Evolutionary conservation across 1,140 invertebrate species (phyloP).

Genomic region (Calliopsis andreniformis): DNA sequence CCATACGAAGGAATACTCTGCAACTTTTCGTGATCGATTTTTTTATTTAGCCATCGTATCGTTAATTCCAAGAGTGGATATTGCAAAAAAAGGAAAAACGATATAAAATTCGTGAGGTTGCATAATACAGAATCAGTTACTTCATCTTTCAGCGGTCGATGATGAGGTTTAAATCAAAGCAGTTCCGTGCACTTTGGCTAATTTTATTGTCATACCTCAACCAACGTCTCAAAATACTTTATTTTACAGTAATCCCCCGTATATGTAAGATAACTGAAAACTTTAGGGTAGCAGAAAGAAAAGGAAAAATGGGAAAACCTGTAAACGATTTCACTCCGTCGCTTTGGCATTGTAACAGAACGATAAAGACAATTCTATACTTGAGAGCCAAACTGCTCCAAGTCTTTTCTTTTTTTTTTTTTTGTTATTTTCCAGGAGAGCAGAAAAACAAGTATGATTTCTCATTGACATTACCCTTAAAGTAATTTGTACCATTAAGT

Average conservation of each 20-base stretch:
- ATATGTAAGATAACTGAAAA: neutral
- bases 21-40: slow-evolving; percentile 11
- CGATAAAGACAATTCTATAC: no score
- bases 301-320: slow-evolving; percentile 20
- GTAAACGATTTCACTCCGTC: slow-evolving; percentile 22
- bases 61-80: slow-evolving; percentile 39
- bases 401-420: no score
- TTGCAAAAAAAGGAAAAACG: slow-evolving; percentile 65
- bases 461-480: no score
- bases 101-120: slow-evolving; percentile 48
- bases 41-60: slow-evolving; percentile 22
- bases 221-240: slow-evolving; percentile 46
- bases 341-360: slow-evolving; percentile 26
- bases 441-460: no score
- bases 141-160: slow-evolving; percentile 24
- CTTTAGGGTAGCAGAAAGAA: slow-evolving; percentile 5
- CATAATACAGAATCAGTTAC: slow-evolving; percentile 44
- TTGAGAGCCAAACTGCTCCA: no score
- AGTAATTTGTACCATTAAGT: no score
- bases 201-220: slow-evolving; percentile 64
- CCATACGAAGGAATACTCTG: slow-evolving; percentile 18
- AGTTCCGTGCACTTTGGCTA: slow-evolving; percentile 53
- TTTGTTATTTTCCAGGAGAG: no score
- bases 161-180: slow-evolving; percentile 41
- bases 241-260: slow-evolving; percentile 14